A percentile compares a stretch with the other conserved stretches of the same genome.
These are phyloP conservation scores for Borostomias antarcticus DNA, from an alignment of 2,797 vertebrate species.

Conservation along the genomic window DNA sequence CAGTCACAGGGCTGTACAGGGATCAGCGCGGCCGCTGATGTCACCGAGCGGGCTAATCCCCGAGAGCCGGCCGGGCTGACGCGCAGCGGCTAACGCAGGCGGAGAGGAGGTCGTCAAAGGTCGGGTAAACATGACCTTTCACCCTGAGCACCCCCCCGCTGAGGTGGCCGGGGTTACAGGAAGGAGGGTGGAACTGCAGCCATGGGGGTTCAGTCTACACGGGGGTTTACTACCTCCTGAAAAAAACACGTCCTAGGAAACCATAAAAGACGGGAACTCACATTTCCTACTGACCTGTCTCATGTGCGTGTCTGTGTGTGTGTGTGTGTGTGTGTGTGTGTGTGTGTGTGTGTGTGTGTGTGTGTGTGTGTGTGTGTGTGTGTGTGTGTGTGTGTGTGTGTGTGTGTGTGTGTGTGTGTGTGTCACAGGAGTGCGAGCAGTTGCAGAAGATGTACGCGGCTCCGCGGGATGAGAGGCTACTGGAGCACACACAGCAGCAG, in stretches of 20 bases:
- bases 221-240: too few species aligned
- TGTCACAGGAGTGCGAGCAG: slow-evolving; percentile 92
- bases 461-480: slow-evolving; percentile 87
- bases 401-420: slow-evolving; percentile 19
- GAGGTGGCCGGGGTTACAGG: too few species aligned
- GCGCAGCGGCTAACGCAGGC: too few species aligned
- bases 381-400: slow-evolving; percentile 14
- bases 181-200: background rate
- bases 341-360: background rate
- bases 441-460: slow-evolving; percentile 95
- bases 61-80: too few species aligned
- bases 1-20: background rate
- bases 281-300: too few species aligned
- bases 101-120: background rate
- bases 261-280: too few species aligned
- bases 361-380: slow-evolving; percentile 2
- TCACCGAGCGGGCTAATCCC: background rate
- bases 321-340: too few species aligned
- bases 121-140: background rate
- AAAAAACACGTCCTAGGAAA: too few species aligned
- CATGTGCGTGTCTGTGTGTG: too few species aligned
- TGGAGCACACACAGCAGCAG: slow-evolving; percentile 94
- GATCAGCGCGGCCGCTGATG: background rate
- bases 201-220: too few species aligned
- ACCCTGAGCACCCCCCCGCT: background rate